Conservation (phyloP, 2,113 vertebrate genomes). For the Labeo rohita region DNA sequence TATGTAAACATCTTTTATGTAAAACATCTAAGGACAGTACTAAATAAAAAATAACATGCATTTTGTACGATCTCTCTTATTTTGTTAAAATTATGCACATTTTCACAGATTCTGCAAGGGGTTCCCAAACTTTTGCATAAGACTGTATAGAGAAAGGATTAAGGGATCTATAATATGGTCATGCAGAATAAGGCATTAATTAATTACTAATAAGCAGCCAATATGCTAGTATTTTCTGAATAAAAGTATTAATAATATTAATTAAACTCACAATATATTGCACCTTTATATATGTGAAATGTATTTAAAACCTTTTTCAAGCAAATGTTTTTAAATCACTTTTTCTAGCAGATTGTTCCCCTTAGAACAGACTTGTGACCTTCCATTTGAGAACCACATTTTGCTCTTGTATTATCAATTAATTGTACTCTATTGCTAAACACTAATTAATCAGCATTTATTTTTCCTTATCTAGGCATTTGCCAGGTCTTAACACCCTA, state of each 20-base stretch:
- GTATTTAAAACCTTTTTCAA: background rate
- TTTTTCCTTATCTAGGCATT: background rate
- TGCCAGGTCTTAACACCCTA: background rate
- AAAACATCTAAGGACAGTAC: no score
- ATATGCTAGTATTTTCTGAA: no score
- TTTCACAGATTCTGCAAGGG: no score
- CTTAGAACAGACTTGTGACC: background rate
- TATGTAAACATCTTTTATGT: no score
- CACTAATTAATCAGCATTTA: background rate
- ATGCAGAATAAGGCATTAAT: no score
- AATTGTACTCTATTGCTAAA: background rate
- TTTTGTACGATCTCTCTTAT: no score
- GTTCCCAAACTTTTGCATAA: no score
- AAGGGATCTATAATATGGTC: background rate
- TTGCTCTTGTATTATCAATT: background rate
- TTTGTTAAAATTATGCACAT: no score
- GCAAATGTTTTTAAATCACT: no score
- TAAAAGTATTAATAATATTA: no score
- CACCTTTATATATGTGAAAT: background rate
- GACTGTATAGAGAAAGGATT: no score
- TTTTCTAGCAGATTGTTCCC: background rate
- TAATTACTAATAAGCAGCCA: background rate
- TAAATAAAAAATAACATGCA: no score
- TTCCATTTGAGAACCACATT: background rate
- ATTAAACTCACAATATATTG: background rate